Conservation (phyloP, 2,888 invertebrate species). For the Crossocerus cetratus region DNA sequence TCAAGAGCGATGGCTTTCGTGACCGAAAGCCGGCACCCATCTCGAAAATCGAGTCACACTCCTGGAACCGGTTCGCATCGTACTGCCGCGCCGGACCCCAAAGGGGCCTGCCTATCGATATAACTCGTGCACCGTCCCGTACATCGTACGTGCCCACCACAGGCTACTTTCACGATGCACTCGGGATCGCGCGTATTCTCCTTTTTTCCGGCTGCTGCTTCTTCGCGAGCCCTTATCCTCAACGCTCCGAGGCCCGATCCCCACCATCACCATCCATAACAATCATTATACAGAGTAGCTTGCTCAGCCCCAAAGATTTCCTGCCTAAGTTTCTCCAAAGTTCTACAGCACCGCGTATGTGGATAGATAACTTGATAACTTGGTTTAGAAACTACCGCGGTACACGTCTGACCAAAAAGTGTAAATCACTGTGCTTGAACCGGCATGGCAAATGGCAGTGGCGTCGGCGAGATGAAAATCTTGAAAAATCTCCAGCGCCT, state of each 20-base stretch:
- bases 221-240: slow-evolving; percentile 45
- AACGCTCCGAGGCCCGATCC: slow-evolving; percentile 46
- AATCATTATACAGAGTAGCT: slow-evolving; percentile 41
- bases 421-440: too few relatives aligned
- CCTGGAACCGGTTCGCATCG: slow-evolving; percentile 70
- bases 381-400: slow-evolving; percentile 58
- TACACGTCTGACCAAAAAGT: too few relatives aligned
- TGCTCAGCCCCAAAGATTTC: slow-evolving; percentile 13
- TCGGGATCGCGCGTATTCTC: slow-evolving; percentile 45
- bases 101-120: slow-evolving; percentile 66
- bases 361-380: slow-evolving; percentile 51
- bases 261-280: slow-evolving; percentile 39
- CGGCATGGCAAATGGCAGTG: not conserved
- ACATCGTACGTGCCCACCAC: slow-evolving; percentile 8
- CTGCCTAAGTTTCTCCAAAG: not conserved
- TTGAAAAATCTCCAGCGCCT: slow-evolving; percentile 2
- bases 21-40: slow-evolving; percentile 33
- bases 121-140: slow-evolving; percentile 12
- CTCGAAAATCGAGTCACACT: slow-evolving; percentile 54
- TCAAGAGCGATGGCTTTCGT: slow-evolving; percentile 42
- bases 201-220: slow-evolving; percentile 5
- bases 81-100: slow-evolving; percentile 57
- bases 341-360: not conserved
- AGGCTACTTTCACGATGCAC: slow-evolving; percentile 52
- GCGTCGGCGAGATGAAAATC: not conserved